These are phyloP conservation scores for Willowsia nigromaculata DNA, from an alignment of 2,888 invertebrate species.

Conservation along the genomic window DNA sequence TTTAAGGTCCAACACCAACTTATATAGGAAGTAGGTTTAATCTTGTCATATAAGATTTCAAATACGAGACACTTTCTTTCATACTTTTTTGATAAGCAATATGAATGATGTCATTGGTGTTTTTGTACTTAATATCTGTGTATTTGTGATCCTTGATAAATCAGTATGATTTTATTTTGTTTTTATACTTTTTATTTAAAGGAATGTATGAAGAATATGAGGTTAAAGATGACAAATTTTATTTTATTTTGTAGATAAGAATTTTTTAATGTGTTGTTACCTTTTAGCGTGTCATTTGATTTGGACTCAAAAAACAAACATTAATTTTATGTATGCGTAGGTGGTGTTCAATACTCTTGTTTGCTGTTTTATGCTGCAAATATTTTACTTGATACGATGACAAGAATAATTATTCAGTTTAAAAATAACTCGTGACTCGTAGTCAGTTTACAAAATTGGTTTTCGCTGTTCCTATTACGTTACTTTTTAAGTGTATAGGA, in stretches of 20 bases:
- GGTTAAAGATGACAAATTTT: slow-evolving; percentile 15
- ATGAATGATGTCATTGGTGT: background rate
- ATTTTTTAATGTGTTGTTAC: background rate
- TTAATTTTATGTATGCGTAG: no score
- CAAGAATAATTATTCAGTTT: background rate
- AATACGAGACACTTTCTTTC: background rate
- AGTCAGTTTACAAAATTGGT: background rate
- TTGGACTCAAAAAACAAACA: background rate
- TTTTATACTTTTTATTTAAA: slow-evolving; percentile 17
- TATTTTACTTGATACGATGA: background rate
- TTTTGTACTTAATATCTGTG: background rate
- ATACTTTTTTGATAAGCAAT: background rate
- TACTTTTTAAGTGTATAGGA: background rate
- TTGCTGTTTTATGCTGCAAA: background rate
- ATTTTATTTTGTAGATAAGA: background rate
- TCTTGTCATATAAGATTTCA: background rate
- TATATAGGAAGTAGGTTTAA: slow-evolving; percentile 23
- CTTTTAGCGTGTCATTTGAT: background rate
- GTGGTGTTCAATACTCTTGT: background rate
- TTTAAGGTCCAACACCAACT: background rate
- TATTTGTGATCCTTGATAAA: background rate
- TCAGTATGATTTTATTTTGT: background rate
- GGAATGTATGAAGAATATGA: background rate
- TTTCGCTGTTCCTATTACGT: background rate
- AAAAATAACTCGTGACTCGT: no score